Evolutionary conservation across 2,888 invertebrate genomes (phyloP), one percentile per base, ranked within the genome.

Genomic region (Thereva nobilitata): DNA sequence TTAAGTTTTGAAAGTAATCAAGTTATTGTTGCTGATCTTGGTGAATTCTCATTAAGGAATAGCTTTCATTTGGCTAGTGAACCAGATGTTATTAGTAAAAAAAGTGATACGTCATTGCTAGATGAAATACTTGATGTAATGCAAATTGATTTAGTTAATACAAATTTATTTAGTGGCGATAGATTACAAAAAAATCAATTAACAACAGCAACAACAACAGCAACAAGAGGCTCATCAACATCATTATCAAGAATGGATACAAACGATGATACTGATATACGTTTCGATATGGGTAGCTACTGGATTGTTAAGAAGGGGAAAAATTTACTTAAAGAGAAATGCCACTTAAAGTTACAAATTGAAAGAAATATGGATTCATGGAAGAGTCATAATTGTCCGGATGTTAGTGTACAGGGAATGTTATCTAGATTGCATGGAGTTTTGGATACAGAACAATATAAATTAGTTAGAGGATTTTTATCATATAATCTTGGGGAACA

Each of bases 401-500:
- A 95, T 80, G 87, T 93, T 80, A 90, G 90, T 75, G 85, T 95
- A 10, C 89, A 90, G 69, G 97, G 95, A 23, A 89, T 89, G 40
- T 83, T 97, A 68, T 91, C 94, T 2, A 92, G 93, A 42, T 85
- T 97, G 74, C 90, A 92, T 79, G 89, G 89, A 69, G 86, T 90
- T 52, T 80, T 97, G 67, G 92, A 94, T 82, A 84, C 91, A 56
- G 85, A 88, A 56, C 95, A 96, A 79, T 97, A 95, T 82, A 89
- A 90, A 78, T 82, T 97, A 49, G 86, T 97, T 63, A 86, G 93
- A 68, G 96, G 95, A 12, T 86, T 97, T 68, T 83, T 97, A 5
- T 86, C 89, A 2, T 91, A 92, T 81, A 97, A 97, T 83, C 87
- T 97, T 70, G 95, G 93, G 1, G 97, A 96, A 80, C 85, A 86